phyloP scores from a whole-genome alignment of 2,797 vertebrate genomes.

The Enteromius afrohamiltoni region DNA sequence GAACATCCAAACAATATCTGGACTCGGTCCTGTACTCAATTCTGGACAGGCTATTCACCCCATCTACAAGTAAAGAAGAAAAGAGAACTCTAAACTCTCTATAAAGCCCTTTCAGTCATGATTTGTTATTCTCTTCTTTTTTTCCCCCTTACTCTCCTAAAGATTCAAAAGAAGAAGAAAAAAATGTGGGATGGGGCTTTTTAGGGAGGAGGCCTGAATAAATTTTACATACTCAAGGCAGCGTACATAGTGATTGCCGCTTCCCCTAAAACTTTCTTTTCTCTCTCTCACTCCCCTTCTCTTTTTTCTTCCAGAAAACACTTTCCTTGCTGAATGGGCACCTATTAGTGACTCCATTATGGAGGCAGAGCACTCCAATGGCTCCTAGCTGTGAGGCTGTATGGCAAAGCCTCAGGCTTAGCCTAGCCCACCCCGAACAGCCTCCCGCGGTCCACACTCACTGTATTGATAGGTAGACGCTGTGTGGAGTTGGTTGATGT shows the following conservation, averaged over 20 bases:
- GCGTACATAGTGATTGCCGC: conserved; percentile 80
- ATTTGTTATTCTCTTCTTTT: conserved; percentile 68
- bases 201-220: conserved; percentile 72
- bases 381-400: conserved; percentile 83
- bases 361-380: conserved; percentile 77
- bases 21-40: conserved; percentile 66
- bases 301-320: conserved; percentile 75
- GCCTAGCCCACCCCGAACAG: conserved; percentile 66
- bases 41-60: conserved; percentile 71
- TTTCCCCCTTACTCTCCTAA: conserved; percentile 59
- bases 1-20: conserved; percentile 51
- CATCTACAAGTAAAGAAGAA: conserved; percentile 76
- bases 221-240: conserved; percentile 80
- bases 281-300: conserved; percentile 58
- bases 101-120: conserved; percentile 74
- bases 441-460: conserved; percentile 62
- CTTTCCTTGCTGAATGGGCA: conserved; percentile 83
- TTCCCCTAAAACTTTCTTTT: conserved; percentile 70
- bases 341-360: conserved; percentile 87
- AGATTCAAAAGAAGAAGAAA: conserved; percentile 52
- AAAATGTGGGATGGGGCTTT: conserved; percentile 65
- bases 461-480: conserved; percentile 74
- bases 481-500: conserved; percentile 60
- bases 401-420: conserved; percentile 75
- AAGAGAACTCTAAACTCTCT: conserved; percentile 77